Evolutionary conservation across 2,797 vertebrate genomes (phyloP), one percentile per base, ranked within the genome.

Genomic region (Gadopsis marmoratus): DNA sequence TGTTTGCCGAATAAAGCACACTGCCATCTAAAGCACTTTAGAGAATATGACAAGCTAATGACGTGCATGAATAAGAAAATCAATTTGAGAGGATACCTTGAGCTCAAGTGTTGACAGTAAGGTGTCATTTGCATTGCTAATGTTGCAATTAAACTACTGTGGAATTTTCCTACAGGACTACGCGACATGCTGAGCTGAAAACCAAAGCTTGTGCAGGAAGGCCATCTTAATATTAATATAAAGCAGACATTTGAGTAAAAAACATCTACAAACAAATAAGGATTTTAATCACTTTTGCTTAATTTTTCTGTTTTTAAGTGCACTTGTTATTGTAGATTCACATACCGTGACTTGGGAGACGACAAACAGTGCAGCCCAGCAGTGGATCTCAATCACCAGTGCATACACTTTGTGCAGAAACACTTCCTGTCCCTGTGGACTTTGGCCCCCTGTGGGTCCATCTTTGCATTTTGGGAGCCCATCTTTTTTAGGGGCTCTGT

Each of bases 301-400:
- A 0, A 4, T 56, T 53, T 45, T 29, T n/a, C 7, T 58, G 3
- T 29, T 13, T 47, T 7, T 6, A 45, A 3, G 16, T 16, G 8
- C 26, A 39, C 37, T 39, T 39, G 9, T 39, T 39, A 39, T 39
- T 0, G 3, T 39, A 3, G 39, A 47, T 59, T 55, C 35, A 93
- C 94, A 19, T 89, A 96, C 95, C 86, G 79, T 92, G 88, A 95
- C 81, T 83, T 96, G 95, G 74, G 94, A 95, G 66, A 93, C 3
- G 45, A 83, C 84, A 50, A 95, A 94, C 33, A 95, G 81, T 1
- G 89, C 91, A 5, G 85, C 92, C 91, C 93, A 94, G 91, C 89
- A 92, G 86, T 93, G 87, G 84, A 94, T 79, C 83, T 93, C 88
- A 8, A 93, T 69, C 82, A 94, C 83, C n/a, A 93, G 72, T 0